Conservation (phyloP, 2,113 vertebrate species). For the Labeo catla region DNA sequence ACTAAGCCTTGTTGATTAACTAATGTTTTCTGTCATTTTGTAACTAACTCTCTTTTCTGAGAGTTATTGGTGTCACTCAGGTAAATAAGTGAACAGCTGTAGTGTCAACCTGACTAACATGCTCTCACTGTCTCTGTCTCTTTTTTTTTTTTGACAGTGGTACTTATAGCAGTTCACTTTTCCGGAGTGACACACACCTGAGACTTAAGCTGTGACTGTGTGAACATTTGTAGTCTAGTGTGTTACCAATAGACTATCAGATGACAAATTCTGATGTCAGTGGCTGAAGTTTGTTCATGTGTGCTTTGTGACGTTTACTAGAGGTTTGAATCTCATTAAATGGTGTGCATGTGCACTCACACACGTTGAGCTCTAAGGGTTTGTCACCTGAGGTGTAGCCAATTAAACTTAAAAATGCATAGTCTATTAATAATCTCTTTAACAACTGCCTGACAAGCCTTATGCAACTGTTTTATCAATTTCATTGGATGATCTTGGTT, state of each 20-base stretch:
- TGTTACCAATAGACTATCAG: not conserved
- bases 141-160: not conserved
- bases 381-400: conserved; percentile 3
- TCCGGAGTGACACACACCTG: not conserved
- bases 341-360: not conserved
- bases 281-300: not conserved
- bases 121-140: not conserved
- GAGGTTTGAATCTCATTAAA: conserved; percentile 5
- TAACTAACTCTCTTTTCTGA: not conserved
- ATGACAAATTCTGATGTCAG: not conserved
- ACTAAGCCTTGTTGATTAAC: not conserved
- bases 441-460: not conserved
- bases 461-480: not conserved
- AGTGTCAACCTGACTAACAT: not conserved
- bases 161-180: not conserved
- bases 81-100: not conserved
- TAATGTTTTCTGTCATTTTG: not conserved
- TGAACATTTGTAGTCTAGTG: not conserved
- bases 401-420: conserved; percentile 30
- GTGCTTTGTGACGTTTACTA: not conserved
- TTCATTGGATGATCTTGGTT: not conserved
- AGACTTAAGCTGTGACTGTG: not conserved
- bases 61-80: not conserved
- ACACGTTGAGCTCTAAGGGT: not conserved
- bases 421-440: conserved; percentile 2